Conservation (phyloP, 2,888 invertebrate species). For the Nasonia oneida region DNA sequence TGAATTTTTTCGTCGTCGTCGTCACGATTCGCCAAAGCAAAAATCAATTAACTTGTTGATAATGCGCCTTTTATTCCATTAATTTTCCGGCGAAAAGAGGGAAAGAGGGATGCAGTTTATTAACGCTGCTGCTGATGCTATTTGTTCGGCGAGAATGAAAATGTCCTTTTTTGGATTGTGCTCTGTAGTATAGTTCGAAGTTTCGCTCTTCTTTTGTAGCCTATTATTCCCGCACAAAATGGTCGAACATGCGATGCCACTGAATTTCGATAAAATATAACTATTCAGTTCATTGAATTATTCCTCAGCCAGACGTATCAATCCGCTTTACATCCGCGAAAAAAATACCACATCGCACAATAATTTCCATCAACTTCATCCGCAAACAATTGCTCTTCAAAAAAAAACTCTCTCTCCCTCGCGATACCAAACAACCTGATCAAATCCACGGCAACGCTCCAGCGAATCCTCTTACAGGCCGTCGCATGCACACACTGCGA, state of each 20-base stretch:
- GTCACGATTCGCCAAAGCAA: not conserved
- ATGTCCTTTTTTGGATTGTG: not conserved
- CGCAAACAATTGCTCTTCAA: not conserved
- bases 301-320: not conserved
- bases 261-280: no score
- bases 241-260: no score
- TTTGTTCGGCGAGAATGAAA: not conserved
- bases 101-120: not conserved
- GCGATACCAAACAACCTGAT: no score
- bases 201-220: no score
- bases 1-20: not conserved
- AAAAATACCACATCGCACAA: not conserved
- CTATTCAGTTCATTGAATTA: not conserved
- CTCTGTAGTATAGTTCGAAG: no score
- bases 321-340: not conserved
- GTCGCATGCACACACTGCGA: not conserved
- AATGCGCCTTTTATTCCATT: conserved; percentile 13
- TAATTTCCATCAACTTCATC: no score
- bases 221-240: no score
- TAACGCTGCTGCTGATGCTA: not conserved
- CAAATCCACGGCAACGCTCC: not conserved
- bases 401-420: not conserved
- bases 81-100: not conserved
- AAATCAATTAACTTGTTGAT: conserved; percentile 7
- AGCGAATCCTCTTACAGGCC: not conserved